A percentile compares a stretch with the other conserved stretches of the same genome.
Evolutionary conservation across 2,888 invertebrate species (phyloP).

Genomic region (Chelonus formosanus): DNA sequence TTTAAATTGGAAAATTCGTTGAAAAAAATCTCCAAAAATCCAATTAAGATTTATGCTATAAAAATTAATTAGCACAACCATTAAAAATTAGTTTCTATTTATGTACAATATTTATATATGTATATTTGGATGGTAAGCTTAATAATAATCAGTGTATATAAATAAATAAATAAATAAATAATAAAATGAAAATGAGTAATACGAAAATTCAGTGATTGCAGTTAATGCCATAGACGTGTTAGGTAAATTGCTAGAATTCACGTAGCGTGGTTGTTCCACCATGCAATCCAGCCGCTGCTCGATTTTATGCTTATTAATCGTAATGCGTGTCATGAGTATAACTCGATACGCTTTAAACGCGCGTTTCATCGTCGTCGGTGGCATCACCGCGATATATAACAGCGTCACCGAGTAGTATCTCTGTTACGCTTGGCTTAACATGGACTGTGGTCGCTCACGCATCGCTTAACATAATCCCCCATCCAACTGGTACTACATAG

Average conservation of each 20-base stretch:
- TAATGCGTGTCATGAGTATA: constrained; percentile 45
- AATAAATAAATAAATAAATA: not conserved
- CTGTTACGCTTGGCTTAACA: constrained; percentile 60
- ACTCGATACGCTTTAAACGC: constrained; percentile 43
- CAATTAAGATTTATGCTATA: not conserved
- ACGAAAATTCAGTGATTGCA: constrained; percentile 1
- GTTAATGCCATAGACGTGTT: constrained; percentile 3
- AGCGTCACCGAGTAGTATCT: constrained; percentile 61
- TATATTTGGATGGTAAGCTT: constrained; percentile 1
- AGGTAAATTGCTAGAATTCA: constrained; percentile 15
- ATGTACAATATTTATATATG: constrained; percentile 2
- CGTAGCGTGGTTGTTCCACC: constrained; percentile 20
- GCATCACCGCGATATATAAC: constrained; percentile 45
- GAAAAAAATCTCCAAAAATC: not conserved
- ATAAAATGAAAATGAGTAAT: not conserved
- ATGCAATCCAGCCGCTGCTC: constrained; percentile 34
- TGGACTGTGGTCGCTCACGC: constrained; percentile 63
- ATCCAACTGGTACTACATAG: constrained; percentile 50
- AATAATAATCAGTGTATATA: no score
- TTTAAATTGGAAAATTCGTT: no score
- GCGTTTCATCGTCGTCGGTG: constrained; percentile 21
- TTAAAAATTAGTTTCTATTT: constrained; percentile 16
- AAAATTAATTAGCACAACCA: constrained; percentile 10
- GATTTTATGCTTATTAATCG: constrained; percentile 59
- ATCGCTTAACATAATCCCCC: constrained; percentile 62